A percentile compares a stretch with the other conserved stretches of the same genome.
Evolutionary conservation across 2,888 invertebrate genomes (phyloP).

Genomic region (Zygaena filipendulae): DNA sequence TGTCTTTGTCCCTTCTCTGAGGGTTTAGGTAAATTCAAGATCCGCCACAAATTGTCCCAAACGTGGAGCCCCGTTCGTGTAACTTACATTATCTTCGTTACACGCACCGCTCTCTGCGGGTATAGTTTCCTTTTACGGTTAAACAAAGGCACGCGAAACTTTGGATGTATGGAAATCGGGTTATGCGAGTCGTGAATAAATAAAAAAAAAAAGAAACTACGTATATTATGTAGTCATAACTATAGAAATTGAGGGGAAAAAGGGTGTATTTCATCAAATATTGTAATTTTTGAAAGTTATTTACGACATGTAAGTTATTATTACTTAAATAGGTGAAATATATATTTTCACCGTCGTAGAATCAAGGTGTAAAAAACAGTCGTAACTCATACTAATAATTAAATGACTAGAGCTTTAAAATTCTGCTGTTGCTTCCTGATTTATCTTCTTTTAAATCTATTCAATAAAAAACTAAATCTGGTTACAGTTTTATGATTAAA

Average conservation of each 20-base stretch:
- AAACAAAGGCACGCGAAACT: slow-evolving; percentile 37
- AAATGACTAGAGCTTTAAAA: too few relatives aligned
- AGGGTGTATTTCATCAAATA: too few relatives aligned
- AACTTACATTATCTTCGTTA: slow-evolving; percentile 30
- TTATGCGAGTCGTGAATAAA: slow-evolving; percentile 39
- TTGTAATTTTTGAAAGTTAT: too few relatives aligned
- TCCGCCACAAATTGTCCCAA: slow-evolving; percentile 47
- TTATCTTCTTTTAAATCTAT: too few relatives aligned
- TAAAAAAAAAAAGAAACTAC: slow-evolving; percentile 27
- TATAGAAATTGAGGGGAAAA: too few relatives aligned
- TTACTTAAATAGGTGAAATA: slow-evolving; percentile 21
- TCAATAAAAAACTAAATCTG: too few relatives aligned
- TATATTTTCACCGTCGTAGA: slow-evolving; percentile 15
- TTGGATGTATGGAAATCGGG: slow-evolving; percentile 38
- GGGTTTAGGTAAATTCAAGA: slow-evolving; percentile 53
- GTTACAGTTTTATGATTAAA: too few relatives aligned
- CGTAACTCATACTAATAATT: too few relatives aligned
- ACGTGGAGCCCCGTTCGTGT: slow-evolving; percentile 25
- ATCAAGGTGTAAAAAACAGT: slow-evolving; percentile 17
- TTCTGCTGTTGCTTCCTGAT: too few relatives aligned
- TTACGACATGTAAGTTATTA: too few relatives aligned
- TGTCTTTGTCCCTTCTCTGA: slow-evolving; percentile 47
- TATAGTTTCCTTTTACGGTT: slow-evolving; percentile 26
- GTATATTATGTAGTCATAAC: too few relatives aligned
- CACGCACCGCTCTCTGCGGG: too few relatives aligned